Conservation (phyloP, 2,888 invertebrate species). For the Hartigia nigra region DNA sequence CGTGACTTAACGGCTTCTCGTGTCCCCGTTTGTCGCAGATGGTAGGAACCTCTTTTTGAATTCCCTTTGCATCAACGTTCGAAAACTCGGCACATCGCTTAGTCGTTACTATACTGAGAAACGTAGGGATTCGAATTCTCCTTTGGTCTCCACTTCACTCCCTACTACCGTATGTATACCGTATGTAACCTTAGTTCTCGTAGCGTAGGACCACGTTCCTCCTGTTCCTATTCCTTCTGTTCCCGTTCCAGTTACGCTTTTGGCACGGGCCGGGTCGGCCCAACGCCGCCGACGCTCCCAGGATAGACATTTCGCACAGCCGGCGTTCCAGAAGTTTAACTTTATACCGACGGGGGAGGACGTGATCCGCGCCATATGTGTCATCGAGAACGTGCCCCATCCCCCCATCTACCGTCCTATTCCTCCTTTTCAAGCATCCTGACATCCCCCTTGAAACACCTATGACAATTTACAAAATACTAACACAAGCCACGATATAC, state of each 20-base stretch:
- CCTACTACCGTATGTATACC: too few relatives aligned
- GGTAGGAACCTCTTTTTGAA: constrained; percentile 7
- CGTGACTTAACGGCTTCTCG: constrained; percentile 1
- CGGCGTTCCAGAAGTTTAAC: constrained; percentile 62
- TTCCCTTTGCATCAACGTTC: constrained; percentile 9
- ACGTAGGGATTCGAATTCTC: too few relatives aligned
- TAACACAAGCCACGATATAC: neutral
- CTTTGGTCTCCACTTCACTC: too few relatives aligned
- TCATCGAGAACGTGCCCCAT: constrained; percentile 39
- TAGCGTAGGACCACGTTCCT: neutral
- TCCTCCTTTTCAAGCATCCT: constrained; percentile 7
- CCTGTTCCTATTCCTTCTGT: constrained; percentile 18
- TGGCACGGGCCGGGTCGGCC: constrained; percentile 40
- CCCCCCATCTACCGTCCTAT: constrained; percentile 5
- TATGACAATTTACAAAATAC: neutral
- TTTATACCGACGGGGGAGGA: constrained; percentile 53
- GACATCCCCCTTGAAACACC: constrained; percentile 3
- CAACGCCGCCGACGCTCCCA: constrained; percentile 19
- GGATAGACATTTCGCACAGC: constrained; percentile 62
- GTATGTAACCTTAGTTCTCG: neutral
- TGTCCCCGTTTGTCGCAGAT: neutral
- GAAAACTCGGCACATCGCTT: constrained; percentile 45
- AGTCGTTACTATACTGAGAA: constrained; percentile 42
- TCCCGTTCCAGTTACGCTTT: constrained; percentile 17
- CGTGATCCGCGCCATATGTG: constrained; percentile 59